Base-by-base conservation (phyloP, 1,140 invertebrate species). In the Hyles vespertilio region DNA sequence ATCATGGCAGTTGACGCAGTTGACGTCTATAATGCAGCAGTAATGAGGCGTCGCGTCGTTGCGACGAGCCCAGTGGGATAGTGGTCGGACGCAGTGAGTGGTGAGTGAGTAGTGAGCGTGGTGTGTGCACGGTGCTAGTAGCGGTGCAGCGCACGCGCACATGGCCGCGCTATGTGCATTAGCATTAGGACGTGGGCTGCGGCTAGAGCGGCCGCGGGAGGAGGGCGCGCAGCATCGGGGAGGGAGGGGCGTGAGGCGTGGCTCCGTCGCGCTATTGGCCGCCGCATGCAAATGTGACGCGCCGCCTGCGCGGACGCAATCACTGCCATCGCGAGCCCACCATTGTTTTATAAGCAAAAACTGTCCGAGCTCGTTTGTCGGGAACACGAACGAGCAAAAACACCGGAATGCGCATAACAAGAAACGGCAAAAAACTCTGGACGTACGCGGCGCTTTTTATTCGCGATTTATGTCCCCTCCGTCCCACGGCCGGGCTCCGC, bases 381-480 rank as follows among this genome's bases (percentile, higher is more conserved):
- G 65, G 71, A 76, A 74, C 74, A 77, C 68, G 69, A 60, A 45
- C 52, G 51, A 11, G 63, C 71, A 79, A 84, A 83, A 87, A 87
- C 71, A 11, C 63, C 49, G 66, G 69, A 76, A 79, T 77, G 74
- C 72, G 77, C 80, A 81, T 78, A 81, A 85, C 78, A 79, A 87
- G 77, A 85, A 83, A 76, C 69, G 36, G 70, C 77, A 85, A 82
- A 87, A 87, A 87, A 55, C 40, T 46, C 51, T 53, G 65, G 51
- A 54, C 61, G 62, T 54, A 62, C 65, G 67, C 69, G 65, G 53
- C 63, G 75, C 72, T 85, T 87, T 85, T 87, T 82, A 71, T 63
- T 58, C 53, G 63, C 63, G 77, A 83, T 81, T 81, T 74, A 81
- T 82, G 70, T 76, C 71, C 70, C 69, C 62, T 54, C 58, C 59